Base-by-base conservation (phyloP, 2,888 invertebrate genomes). In the Lasioglossum zephyrum region DNA sequence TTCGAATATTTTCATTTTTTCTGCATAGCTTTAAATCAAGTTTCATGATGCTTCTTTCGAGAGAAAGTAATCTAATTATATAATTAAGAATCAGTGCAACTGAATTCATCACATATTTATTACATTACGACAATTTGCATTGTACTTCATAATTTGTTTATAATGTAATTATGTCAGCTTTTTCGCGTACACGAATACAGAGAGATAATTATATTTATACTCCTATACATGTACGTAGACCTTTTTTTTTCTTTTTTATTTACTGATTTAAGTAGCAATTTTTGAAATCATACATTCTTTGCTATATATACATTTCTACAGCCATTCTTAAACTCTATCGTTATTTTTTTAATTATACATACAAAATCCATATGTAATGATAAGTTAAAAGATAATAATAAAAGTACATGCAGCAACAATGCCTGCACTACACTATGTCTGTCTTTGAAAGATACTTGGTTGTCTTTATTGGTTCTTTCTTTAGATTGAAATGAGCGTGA, bases 261-360 rank as follows among this genome's bases (percentile, higher is more conserved):
- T 86, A 88, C 26, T 66, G 60, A 75, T 85, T 90, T 89, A 88
- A 81, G 72, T 83, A 78, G 85, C 86, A 84, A 60, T 75, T 79
- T 78, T 82, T 70, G 75, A 81, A 47, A 81, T 91, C 85, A 87
- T 82, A 86, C 84, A 90, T 81, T 87, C 83, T 85, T 91, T 77
- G 82, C 80, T 90, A 88, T 84, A 87, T 84, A 87, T 82, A 88
- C 81, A 87, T 89, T 88, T 92, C 87, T 87, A 88, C 80, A 72
- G 83, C 82, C 85, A 88, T 87, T 91, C 84, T 86, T 89, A 90
- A 86, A 76, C 86, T 81, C 84, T 86, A 88, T 85, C 82, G 63
- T 89, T 90, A 87, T 92, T 91, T 91, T 93, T 92, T 88, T 90
- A 89, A 90, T 79, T 86, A 73, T 82, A 81, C 73, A 78, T 90